Evolutionary conservation across 2,888 invertebrate genomes (phyloP).

Genomic region (Flabesymbios commensalis): DNA sequence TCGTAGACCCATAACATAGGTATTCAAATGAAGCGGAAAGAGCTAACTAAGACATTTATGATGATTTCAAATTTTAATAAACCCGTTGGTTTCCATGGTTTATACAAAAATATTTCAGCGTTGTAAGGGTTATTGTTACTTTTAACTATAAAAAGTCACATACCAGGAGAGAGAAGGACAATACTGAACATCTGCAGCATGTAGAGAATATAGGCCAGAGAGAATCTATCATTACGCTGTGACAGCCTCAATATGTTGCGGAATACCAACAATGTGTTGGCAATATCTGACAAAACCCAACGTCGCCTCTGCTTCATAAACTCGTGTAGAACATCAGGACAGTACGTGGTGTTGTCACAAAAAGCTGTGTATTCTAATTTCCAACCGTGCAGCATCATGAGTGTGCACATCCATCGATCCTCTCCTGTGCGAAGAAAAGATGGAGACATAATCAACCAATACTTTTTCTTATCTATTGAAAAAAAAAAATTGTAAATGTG

Average conservation of each 20-base stretch:
- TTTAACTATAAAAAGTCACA: too few relatives aligned
- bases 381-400: constrained; percentile 45
- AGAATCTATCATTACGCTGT: constrained; percentile 35
- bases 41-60: too few relatives aligned
- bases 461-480: too few relatives aligned
- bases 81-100: too few relatives aligned
- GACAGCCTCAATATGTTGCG: constrained; percentile 33
- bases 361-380: constrained; percentile 36
- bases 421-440: constrained; percentile 33
- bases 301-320: constrained; percentile 42
- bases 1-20: too few relatives aligned
- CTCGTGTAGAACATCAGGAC: constrained; percentile 39
- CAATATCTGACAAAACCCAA: constrained; percentile 43
- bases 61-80: too few relatives aligned
- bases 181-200: constrained; percentile 39
- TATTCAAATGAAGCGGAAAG: too few relatives aligned
- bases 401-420: constrained; percentile 44
- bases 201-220: constrained; percentile 37
- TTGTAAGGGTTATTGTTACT: too few relatives aligned
- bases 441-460: too few relatives aligned
- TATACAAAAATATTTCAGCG: too few relatives aligned
- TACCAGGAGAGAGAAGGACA: constrained; percentile 40
- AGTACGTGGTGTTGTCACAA: constrained; percentile 40
- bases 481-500: too few relatives aligned
- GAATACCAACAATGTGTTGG: constrained; percentile 38